A percentile compares a stretch with the other conserved stretches of the same genome.
Conservation (phyloP, 2,888 invertebrate species). For the Rhaphigaster nebulosa region DNA sequence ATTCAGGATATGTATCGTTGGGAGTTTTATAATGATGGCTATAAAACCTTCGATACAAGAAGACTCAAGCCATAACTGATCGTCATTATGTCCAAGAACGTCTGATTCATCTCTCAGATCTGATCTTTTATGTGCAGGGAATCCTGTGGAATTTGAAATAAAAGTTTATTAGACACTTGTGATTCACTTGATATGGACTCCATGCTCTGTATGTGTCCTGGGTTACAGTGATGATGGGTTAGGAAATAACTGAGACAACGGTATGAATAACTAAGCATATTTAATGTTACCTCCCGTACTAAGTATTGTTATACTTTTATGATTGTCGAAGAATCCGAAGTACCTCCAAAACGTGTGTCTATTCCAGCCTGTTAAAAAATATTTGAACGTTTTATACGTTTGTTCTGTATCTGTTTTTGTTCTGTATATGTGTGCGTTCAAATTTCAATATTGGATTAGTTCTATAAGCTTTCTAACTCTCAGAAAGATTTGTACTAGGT, state of each 20-base stretch:
- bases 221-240: neutral
- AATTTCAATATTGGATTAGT: too few relatives aligned
- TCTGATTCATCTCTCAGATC: neutral
- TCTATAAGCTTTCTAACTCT: too few relatives aligned
- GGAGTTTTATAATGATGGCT: neutral
- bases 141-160: neutral
- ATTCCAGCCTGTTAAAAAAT: too few relatives aligned
- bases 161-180: conserved; percentile 4
- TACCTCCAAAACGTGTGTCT: too few relatives aligned
- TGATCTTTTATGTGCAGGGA: neutral
- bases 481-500: too few relatives aligned
- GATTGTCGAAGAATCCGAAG: neutral
- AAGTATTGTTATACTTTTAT: neutral
- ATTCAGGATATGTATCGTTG: neutral
- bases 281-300: neutral
- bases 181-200: neutral
- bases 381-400: too few relatives aligned
- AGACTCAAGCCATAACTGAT: neutral
- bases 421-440: too few relatives aligned
- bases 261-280: neutral
- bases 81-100: neutral
- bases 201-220: neutral
- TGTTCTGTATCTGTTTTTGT: too few relatives aligned
- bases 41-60: neutral
- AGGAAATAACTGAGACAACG: conserved; percentile 10